Evolutionary conservation across 2,888 invertebrate genomes (phyloP), one percentile per base, ranked within the genome.

Genomic region (Tetanocera ferruginea): DNA sequence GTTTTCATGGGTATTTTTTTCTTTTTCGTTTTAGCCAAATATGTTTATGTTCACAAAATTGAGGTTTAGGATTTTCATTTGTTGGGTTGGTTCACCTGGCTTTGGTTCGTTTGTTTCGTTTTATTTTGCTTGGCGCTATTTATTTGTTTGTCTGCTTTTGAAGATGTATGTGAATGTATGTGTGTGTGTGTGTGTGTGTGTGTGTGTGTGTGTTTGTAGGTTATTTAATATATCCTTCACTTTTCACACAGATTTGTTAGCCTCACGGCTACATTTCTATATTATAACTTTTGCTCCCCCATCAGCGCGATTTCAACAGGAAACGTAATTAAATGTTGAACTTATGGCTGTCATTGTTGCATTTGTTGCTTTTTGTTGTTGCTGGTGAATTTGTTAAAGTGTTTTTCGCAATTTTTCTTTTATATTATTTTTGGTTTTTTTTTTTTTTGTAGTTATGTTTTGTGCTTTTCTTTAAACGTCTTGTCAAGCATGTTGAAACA

Each of bases 261-360:
- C 37, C 43, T 34, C 14, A 34, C 11, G 5, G 37, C 14, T 60
- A 37, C 19, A 60, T 57, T 60, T 34, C 31, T 25, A 23, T 19
- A 19, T 34, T 71, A 8, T 28, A 34, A 55, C n/a, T 37, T 25
- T 17, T 31, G 5, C 23, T 34, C 43, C 19, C 14, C 69, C 6
- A 17, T 51, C 28, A 23, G 14, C 34, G 72, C 37, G 23, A 25
- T 72, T 60, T 72, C 37, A n/a, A 37, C 11, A 57, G 55, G 60
- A 34, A 17, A 9, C 72, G 25, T 72, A 72, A 71, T 71, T 71
- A 71, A 71, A 71, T 71, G 52, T 34, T 71, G 34, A 57, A 72
- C 23, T 72, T 57, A 57, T 60, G 43, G 37, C 25, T 60, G 72
- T 37, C 34, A 14, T 57, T 23, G n/a, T 57, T 72, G 55, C 55